Conservation (phyloP, 2,797 vertebrate species). For the Caiman crocodilus region DNA sequence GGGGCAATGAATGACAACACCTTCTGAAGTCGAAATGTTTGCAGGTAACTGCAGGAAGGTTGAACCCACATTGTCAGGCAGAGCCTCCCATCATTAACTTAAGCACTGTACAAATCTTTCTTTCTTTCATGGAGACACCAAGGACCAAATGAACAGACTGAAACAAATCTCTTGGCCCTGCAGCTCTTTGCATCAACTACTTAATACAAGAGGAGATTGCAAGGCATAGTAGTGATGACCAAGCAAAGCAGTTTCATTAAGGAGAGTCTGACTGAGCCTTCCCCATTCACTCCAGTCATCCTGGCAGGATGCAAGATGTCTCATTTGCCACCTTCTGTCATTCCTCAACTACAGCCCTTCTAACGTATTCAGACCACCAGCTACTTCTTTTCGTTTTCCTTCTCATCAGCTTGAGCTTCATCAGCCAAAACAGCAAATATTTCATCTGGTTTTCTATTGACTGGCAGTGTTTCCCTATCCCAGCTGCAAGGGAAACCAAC, state of each 20-base stretch:
- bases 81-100: neutral
- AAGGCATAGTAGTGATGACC: neutral
- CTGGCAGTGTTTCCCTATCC: neutral
- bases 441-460: neutral
- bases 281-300: slow-evolving; percentile 16
- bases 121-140: neutral
- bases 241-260: neutral
- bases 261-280: neutral
- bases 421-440: neutral
- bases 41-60: neutral
- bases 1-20: too few relatives aligned
- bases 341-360: neutral
- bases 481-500: neutral
- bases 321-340: neutral
- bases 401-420: neutral
- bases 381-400: neutral
- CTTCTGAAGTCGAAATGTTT: too few relatives aligned
- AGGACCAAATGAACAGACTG: neutral
- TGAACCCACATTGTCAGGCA: neutral
- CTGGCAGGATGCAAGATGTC: neutral
- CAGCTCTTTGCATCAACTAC: neutral
- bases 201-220: neutral
- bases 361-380: neutral
- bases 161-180: neutral
- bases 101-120: neutral